Evolutionary conservation across 2,113 vertebrate genomes (phyloP).

Genomic region (Corythoichthys haematopterus): DNA sequence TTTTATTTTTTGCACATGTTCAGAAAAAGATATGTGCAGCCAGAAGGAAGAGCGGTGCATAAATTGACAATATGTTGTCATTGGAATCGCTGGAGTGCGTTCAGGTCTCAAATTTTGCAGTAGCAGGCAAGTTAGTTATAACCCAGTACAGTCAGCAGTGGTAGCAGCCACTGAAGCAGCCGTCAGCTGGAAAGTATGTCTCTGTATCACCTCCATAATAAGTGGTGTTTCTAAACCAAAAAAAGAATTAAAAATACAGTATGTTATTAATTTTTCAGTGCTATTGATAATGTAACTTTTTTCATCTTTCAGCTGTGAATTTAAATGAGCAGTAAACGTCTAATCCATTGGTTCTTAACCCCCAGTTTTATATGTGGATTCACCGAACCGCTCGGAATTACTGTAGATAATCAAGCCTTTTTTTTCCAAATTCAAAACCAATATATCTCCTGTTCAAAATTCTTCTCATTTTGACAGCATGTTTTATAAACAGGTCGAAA

Average conservation of each 20-base stretch:
- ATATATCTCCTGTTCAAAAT: too few relatives aligned
- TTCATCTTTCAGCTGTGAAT: too few relatives aligned
- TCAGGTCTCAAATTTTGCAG: slow-evolving; percentile 3
- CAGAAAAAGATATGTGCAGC: neutral
- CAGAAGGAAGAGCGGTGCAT: neutral
- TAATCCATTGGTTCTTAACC: too few relatives aligned
- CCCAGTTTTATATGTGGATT: too few relatives aligned
- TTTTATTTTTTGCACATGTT: neutral
- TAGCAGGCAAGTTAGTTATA: neutral
- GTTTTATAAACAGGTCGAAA: too few relatives aligned
- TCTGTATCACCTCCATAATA: neutral
- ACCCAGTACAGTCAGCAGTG: neutral
- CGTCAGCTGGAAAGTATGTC: neutral
- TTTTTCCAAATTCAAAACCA: too few relatives aligned
- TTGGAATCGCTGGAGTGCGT: neutral
- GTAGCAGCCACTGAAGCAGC: neutral
- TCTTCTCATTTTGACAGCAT: too few relatives aligned
- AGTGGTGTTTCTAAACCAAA: neutral
- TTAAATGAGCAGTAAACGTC: too few relatives aligned
- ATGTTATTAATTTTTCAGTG: neutral
- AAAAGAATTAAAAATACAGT: neutral
- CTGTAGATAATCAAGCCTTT: too few relatives aligned
- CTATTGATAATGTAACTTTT: too few relatives aligned
- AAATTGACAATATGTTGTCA: slow-evolving; percentile 1
- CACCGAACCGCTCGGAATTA: too few relatives aligned